These are phyloP conservation scores for Vesta saturnalis DNA, from an alignment of 2,888 invertebrate genomes.

Conservation along the genomic window DNA sequence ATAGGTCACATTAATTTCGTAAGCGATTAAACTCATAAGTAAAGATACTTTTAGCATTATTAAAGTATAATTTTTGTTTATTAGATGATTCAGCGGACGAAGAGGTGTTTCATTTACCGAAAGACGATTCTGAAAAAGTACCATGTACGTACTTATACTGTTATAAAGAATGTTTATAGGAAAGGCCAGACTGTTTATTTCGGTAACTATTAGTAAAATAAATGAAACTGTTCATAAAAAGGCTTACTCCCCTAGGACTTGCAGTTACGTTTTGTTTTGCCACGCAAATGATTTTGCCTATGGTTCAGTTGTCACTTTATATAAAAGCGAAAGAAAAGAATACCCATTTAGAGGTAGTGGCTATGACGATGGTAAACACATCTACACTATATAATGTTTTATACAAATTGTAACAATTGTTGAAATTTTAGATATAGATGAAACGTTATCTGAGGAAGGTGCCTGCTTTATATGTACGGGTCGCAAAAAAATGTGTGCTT, in stretches of 20 bases:
- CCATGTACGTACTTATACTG: background rate
- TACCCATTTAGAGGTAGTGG: background rate
- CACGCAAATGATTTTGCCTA: background rate
- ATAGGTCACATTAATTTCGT: slow-evolving; percentile 11
- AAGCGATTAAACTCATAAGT: slow-evolving; percentile 9
- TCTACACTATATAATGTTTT: no score
- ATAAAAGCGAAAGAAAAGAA: background rate
- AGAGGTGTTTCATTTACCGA: background rate
- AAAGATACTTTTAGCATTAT: slow-evolving; percentile 14
- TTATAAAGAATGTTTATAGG: slow-evolving; percentile 1
- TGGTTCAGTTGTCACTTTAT: background rate
- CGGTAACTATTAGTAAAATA: background rate
- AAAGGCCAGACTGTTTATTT: background rate
- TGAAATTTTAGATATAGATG: background rate
- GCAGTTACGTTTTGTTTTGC: background rate
- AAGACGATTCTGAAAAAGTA: background rate
- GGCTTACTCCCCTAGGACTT: background rate
- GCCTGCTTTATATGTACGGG: background rate
- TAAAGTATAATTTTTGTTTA: slow-evolving; percentile 2
- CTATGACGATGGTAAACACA: background rate
- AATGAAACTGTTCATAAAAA: no score
- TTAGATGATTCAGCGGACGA: background rate
- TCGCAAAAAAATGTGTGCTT: background rate
- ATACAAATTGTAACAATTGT: background rate
- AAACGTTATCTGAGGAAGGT: no score